Evolutionary conservation across 2,888 invertebrate genomes (phyloP).

Genomic region (Rambutsinella grinnellia): DNA sequence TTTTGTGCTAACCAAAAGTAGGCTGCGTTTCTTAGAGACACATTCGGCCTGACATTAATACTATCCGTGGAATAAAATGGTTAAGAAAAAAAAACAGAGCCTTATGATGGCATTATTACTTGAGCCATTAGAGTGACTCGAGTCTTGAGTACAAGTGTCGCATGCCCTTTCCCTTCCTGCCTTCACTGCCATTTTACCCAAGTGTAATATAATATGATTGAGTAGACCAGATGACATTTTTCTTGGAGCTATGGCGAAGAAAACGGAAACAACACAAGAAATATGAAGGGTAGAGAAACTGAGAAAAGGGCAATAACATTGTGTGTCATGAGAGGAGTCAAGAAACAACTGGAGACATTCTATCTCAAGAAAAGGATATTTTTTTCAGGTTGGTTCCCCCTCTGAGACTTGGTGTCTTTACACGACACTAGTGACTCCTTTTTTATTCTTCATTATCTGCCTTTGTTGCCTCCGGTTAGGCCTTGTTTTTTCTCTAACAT

Average conservation of each 20-base stretch:
- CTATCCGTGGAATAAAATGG: no score
- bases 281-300: neutral
- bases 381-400: conserved; percentile 30
- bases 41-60: neutral
- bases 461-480: conserved; percentile 22
- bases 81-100: no score
- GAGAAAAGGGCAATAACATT: neutral
- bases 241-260: neutral
- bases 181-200: neutral
- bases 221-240: conserved; percentile 2
- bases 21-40: no score
- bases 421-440: conserved; percentile 22
- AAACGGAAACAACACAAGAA: neutral
- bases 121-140: no score
- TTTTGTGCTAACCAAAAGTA: no score
- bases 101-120: neutral
- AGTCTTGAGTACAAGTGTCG: neutral
- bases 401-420: conserved; percentile 43
- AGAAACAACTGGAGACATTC: neutral
- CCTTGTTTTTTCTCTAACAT: neutral
- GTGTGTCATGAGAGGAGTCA: conserved; percentile 3
- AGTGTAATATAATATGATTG: neutral
- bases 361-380: neutral
- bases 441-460: conserved; percentile 3
- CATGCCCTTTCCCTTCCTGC: neutral